phyloP scores from a whole-genome alignment of 2,888 invertebrate genomes.

The Cephus runcator region DNA sequence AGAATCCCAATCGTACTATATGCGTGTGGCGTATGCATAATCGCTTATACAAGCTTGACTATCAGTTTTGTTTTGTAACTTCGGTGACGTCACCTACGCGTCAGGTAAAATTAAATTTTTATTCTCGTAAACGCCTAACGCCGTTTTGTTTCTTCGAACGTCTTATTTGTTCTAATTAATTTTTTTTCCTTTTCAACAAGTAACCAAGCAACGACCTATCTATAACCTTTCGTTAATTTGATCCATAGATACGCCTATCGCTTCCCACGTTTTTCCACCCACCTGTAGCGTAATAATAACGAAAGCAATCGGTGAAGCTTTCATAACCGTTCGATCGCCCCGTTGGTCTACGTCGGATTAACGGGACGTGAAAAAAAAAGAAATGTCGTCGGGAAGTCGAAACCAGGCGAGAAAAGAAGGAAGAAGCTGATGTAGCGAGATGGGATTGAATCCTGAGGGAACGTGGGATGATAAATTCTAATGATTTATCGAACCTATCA shows the following conservation, averaged over 20 bases:
- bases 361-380: background rate
- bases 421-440: background rate
- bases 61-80: background rate
- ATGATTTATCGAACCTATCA: background rate
- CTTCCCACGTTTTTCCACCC: conserved; percentile 8
- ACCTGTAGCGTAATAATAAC: conserved; percentile 3
- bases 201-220: background rate
- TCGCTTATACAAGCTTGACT: background rate
- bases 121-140: background rate
- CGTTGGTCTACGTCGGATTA: background rate
- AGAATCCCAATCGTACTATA: background rate
- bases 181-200: background rate
- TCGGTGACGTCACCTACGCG: background rate
- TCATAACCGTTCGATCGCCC: background rate
- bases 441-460: background rate
- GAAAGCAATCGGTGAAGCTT: background rate
- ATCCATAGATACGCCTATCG: background rate
- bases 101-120: background rate
- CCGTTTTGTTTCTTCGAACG: background rate
- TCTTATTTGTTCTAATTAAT: background rate
- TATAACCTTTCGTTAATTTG: background rate
- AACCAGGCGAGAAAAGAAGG: background rate
- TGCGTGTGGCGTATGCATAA: background rate
- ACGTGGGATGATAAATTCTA: background rate
- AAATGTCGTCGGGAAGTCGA: background rate